phyloP scores from a whole-genome alignment of 2,797 vertebrate species.

The Argya squamiceps region DNA sequence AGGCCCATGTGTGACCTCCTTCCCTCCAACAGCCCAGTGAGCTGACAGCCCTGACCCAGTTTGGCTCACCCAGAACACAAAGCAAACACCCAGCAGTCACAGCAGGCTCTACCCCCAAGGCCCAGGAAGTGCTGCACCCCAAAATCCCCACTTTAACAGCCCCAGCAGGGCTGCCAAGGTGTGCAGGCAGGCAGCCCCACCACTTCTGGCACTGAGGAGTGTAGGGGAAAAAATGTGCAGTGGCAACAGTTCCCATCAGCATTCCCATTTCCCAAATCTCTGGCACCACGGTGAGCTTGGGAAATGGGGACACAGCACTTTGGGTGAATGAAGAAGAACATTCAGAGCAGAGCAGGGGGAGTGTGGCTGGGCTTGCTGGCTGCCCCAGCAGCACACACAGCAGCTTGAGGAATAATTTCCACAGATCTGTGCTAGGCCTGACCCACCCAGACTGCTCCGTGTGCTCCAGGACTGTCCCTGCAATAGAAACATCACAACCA shows the following conservation, averaged over 20 bases:
- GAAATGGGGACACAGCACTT: background rate
- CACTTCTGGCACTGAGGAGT: accelerated
- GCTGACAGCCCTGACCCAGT: background rate
- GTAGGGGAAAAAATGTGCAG: background rate
- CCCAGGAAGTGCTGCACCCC: background rate
- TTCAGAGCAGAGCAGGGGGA: background rate
- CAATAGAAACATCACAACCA: background rate
- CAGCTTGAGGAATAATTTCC: background rate
- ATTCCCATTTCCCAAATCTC: background rate
- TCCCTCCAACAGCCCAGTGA: background rate
- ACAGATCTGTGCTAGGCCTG: background rate
- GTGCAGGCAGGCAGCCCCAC: background rate
- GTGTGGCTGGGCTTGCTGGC: background rate
- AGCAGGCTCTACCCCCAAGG: background rate
- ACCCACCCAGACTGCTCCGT: accelerated
- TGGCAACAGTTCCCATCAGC: background rate
- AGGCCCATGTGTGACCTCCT: background rate
- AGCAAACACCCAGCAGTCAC: accelerated
- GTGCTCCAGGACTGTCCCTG: background rate
- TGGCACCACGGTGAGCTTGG: background rate
- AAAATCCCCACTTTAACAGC: background rate
- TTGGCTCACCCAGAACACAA: background rate
- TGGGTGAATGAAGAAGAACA: background rate
- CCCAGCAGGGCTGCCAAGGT: background rate
- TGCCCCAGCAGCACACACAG: background rate